Conservation (phyloP, 2,888 invertebrate genomes). For the Drosophila glabriapex region DNA sequence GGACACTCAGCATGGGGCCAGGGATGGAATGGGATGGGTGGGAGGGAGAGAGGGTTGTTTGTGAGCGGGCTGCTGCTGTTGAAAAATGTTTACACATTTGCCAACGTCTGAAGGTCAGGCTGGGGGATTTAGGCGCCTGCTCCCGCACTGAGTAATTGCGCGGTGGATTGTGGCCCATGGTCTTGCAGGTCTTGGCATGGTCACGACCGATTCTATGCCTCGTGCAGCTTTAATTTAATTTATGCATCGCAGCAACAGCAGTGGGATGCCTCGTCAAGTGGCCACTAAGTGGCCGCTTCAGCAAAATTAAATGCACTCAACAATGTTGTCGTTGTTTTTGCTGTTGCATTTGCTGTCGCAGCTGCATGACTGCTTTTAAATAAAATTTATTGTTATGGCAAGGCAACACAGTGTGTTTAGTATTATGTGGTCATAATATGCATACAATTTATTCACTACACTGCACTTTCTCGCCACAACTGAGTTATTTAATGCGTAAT, state of each 20-base stretch:
- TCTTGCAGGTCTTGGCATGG: slow-evolving; percentile 28
- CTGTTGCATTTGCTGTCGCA: slow-evolving; percentile 27
- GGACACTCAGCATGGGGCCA: neutral
- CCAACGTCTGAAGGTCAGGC: slow-evolving; percentile 76
- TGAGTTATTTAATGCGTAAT: slow-evolving; percentile 76
- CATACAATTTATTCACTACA: slow-evolving; percentile 60
- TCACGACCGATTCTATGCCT: slow-evolving; percentile 44
- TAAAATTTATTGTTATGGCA: slow-evolving; percentile 73
- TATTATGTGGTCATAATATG: slow-evolving; percentile 67
- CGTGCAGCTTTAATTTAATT: slow-evolving; percentile 73
- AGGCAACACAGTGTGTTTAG: slow-evolving; percentile 73
- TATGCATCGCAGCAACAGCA: slow-evolving; percentile 55
- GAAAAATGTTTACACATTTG: slow-evolving; percentile 80
- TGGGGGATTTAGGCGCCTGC: slow-evolving; percentile 62
- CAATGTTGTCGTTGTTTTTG: slow-evolving; percentile 48
- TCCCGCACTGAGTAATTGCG: slow-evolving; percentile 72
- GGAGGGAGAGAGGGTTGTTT: neutral
- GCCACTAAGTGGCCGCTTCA: slow-evolving; percentile 77
- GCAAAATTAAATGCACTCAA: slow-evolving; percentile 73
- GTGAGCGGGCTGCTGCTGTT: slow-evolving; percentile 28
- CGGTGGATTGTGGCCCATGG: slow-evolving; percentile 27
- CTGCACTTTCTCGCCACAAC: slow-evolving; percentile 36
- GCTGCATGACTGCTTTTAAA: slow-evolving; percentile 48
- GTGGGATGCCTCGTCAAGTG: slow-evolving; percentile 34
- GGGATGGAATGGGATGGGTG: neutral